phyloP scores from a whole-genome alignment of 2,797 vertebrate genomes.

The Eulemur albifrons region DNA sequence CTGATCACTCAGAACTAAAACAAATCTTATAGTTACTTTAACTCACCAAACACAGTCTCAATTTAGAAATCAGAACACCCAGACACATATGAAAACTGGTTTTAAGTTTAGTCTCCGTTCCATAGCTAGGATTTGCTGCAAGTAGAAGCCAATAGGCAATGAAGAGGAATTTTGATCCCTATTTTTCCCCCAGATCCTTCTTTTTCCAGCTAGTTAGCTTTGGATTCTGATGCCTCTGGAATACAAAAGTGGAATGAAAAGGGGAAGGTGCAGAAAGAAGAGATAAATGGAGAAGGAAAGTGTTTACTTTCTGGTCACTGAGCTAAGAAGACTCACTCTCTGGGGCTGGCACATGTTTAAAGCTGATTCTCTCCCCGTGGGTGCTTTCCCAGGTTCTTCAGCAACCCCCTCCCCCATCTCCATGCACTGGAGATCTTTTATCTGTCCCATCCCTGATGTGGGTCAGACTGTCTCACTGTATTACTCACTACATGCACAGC shows the following conservation, averaged over 20 bases:
- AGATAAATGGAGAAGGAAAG: neutral
- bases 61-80: neutral
- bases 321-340: neutral
- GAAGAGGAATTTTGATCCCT: neutral
- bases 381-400: neutral
- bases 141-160: neutral
- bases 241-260: neutral
- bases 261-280: neutral
- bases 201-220: neutral
- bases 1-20: neutral
- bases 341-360: neutral
- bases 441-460: neutral
- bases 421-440: neutral
- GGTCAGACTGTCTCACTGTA: neutral
- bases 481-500: neutral
- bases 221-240: neutral
- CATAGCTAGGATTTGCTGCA: neutral
- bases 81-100: neutral
- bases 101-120: neutral
- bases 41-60: neutral
- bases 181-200: neutral
- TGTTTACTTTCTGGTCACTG: too few species aligned
- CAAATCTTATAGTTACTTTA: neutral
- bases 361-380: neutral
- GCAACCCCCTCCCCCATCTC: too few species aligned